These are phyloP conservation scores for Gadus chalcogrammus DNA, from an alignment of 2,113 vertebrate genomes.

Conservation along the genomic window DNA sequence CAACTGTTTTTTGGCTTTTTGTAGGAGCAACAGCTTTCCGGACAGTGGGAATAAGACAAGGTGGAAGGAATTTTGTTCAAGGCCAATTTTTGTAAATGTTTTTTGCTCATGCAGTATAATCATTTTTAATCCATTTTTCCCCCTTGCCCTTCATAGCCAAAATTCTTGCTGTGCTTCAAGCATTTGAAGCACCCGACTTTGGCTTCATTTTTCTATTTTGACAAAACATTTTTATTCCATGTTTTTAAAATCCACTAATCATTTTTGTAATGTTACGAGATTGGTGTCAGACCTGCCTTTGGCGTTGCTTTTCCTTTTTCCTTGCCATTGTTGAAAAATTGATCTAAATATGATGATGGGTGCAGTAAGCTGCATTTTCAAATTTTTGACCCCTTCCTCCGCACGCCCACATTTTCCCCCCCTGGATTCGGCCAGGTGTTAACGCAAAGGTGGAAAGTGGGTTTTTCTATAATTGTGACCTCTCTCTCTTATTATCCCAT, in stretches of 20 bases:
- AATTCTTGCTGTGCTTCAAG: constrained; percentile 87
- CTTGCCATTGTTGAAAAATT: constrained; percentile 82
- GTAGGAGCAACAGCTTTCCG: background rate
- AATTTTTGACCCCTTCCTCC: constrained; percentile 50
- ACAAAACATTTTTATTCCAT: constrained; percentile 93
- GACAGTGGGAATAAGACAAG: background rate
- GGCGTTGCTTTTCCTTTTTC: constrained; percentile 77
- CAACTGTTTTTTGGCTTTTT: too few species aligned
- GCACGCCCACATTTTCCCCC: constrained; percentile 61
- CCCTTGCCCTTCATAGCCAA: constrained; percentile 70
- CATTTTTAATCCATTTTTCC: constrained; percentile 66
- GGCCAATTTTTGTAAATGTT: constrained; percentile 27
- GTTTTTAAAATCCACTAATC: constrained; percentile 87
- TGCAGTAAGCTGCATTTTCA: constrained; percentile 77
- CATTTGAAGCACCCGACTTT: constrained; percentile 85
- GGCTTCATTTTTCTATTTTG: constrained; percentile 97
- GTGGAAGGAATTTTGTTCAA: constrained; percentile 37
- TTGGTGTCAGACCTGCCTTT: constrained; percentile 75
- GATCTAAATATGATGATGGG: constrained; percentile 73
- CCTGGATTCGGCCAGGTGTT: constrained; percentile 67
- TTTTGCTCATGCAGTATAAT: constrained; percentile 51
- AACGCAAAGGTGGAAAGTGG: constrained; percentile 39
- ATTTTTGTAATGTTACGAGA: constrained; percentile 91
- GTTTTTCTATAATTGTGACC: constrained; percentile 84
- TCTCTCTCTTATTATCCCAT: constrained; percentile 93